Percentiles rank a stretch among this genome's conserved stretches.
Conservation (phyloP, 2,888 invertebrate species). For the Drosophila neonasuta region DNA sequence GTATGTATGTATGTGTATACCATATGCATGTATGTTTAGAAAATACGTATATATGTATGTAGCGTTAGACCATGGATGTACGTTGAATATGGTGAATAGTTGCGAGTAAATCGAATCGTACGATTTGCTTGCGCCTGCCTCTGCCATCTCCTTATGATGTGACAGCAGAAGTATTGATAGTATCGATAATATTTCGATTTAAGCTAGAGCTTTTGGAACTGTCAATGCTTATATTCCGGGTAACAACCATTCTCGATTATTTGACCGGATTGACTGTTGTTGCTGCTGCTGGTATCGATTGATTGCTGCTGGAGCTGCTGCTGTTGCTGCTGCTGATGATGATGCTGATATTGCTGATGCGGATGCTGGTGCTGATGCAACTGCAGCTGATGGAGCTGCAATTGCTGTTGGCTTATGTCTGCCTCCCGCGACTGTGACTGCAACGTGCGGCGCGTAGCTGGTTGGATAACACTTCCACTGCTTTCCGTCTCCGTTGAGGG, state of each 20-base stretch:
- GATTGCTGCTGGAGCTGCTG: slow-evolving; percentile 79
- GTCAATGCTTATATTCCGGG: slow-evolving; percentile 91
- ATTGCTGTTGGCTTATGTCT: slow-evolving; percentile 68
- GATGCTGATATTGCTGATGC: slow-evolving; percentile 65
- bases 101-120: slow-evolving; percentile 17
- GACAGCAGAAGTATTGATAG: no score
- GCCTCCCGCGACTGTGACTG: slow-evolving; percentile 65
- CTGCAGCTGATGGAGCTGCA: slow-evolving; percentile 78
- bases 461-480: slow-evolving; percentile 83
- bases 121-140: slow-evolving; percentile 32
- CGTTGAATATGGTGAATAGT: slow-evolving; percentile 28
- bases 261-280: slow-evolving; percentile 83
- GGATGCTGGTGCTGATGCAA: slow-evolving; percentile 58
- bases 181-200: no score
- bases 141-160: slow-evolving; percentile 6
- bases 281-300: slow-evolving; percentile 82
- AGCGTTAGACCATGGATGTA: slow-evolving; percentile 4
- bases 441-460: slow-evolving; percentile 74
- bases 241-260: slow-evolving; percentile 86
- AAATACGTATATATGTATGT: neutral
- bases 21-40: slow-evolving; percentile 7
- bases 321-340: slow-evolving; percentile 69
- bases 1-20: slow-evolving; percentile 14
- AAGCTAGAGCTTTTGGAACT: slow-evolving; percentile 71
- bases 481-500: slow-evolving; percentile 84